Evolutionary conservation across 2,888 invertebrate species (phyloP), one percentile per base, ranked within the genome.

Genomic region (Caenorhabditis sp.): DNA sequence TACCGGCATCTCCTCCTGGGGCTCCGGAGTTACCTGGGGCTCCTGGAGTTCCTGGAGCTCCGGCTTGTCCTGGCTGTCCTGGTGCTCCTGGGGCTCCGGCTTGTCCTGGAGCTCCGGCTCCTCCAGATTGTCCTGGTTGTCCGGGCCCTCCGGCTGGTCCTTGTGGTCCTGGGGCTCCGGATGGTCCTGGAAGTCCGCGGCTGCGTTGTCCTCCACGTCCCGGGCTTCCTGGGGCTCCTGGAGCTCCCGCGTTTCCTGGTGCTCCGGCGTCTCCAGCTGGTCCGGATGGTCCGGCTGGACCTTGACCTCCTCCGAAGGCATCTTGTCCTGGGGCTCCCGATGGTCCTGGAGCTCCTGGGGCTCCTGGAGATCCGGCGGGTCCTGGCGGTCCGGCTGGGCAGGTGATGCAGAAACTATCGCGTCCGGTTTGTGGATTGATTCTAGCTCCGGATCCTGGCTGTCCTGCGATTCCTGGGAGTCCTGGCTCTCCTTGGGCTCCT

Each of bases 341-440:
- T 38, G 44, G 64, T 66, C 79, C 79, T 28, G 79, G 64, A 0
- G 79, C 51, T 72, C 79, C 79, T 64, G 79, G 70, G 0, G 70
- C 54, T 72, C 79, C 89, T 64, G 86, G 85, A 12, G 77, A 69
- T 70, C 84, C 84, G 7, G 81, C 69, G 49, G 74, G 69, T 61
- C 85, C 85, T 61, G 80, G 80, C 3, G 64, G 66, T 81, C 85
- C 85, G 26, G 82, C 86, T 38, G 81, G 84, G 74, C 85, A 85
- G 31, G 83, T 85, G 72, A 83, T 77, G 69, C 85, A 85, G 64
- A 74, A 83, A 14, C 79, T 63, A 54, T 72, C 79, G 22, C 77
- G 69, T 28, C 70, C 77, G 28, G 81, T 84, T 24, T 35, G 44
- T 77, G 80, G 77, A 51, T 75, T 77, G 59, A 74, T 16, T 69